Conservation (phyloP, 2,797 vertebrate genomes). For the Todus mexicanus region DNA sequence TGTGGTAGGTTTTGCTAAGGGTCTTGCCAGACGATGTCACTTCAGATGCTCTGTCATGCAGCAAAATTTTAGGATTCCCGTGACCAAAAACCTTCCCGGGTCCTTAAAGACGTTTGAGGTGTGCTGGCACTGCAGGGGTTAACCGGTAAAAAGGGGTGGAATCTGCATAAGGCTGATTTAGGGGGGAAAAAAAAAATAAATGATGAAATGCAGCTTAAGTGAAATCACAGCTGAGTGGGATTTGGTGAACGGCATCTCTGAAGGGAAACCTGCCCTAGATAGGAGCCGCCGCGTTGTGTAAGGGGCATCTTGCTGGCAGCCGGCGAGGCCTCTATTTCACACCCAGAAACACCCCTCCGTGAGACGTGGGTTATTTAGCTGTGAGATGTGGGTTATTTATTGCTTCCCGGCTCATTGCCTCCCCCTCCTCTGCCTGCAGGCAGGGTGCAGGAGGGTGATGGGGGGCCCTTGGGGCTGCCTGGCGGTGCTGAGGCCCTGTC, state of each 20-base stretch:
- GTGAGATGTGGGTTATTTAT: neutral
- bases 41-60: neutral
- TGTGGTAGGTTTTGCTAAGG: neutral
- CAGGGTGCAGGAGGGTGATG: neutral
- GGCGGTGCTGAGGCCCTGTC: neutral
- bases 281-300: rapidly evolving
- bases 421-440: neutral
- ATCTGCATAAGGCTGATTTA: neutral
- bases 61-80: neutral
- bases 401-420: neutral
- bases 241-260: conserved; percentile 1
- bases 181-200: neutral
- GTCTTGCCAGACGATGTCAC: neutral
- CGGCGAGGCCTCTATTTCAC: neutral
- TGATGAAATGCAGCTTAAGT: neutral
- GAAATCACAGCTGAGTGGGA: neutral
- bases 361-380: neutral
- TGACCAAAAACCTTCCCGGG: rapidly evolving
- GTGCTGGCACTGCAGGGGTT: neutral
- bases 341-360: rapidly evolving
- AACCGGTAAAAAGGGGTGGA: neutral
- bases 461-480: neutral
- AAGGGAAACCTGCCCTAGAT: neutral
- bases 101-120: neutral
- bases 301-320: neutral